Evolutionary conservation across 1,140 invertebrate species (phyloP), one percentile per base, ranked within the genome.

Genomic region (Cryptotermes secundus): DNA sequence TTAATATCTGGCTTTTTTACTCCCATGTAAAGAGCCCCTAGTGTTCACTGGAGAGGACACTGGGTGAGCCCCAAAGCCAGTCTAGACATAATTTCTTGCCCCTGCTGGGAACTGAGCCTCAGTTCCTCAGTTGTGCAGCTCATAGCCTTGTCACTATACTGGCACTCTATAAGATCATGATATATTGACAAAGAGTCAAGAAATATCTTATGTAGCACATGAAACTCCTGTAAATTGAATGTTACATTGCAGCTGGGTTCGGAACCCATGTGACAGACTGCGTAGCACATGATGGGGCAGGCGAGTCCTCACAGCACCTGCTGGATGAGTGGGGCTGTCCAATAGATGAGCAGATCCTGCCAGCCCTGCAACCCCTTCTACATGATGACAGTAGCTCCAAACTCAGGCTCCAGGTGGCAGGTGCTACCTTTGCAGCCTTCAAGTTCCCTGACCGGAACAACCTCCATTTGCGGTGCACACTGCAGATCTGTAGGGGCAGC

Each of bases 361-460:
- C 91, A 81, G 89, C 89, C 65, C 91, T 92, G 49, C 83, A 86
- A 65, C 83, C 86, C 59, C 82, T 84, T n/a, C 49, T 34, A 14
- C 26, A 34, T 2, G 34, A 34, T 36, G 31, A 22, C 35, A 14
- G 10, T 31, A n/a, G 35, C 34, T 35, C 34, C n/a, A 72, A 83
- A 34, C 34, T 65, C 24, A 72, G 34, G 53, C 84, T 85, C 10
- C 82, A 36, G 14, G 81, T 84, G 34, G 92, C 92, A 24, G 83
- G 89, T 84, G 92, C 94, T 0, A 93, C 92, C 45, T 96, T 96
- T 90, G 92, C 93, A 22, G 95, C 95, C 12, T 96, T 96, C 87
- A 95, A 95, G 87, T 96, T 96, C 90, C 95, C 95, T 26, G 95
- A 95, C 87, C 90, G 94, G 85, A 93, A 94, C 83, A 92, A 93